A percentile compares a stretch with the other conserved stretches of the same genome.
phyloP scores from a whole-genome alignment of 2,113 vertebrate species.

The Nycticryphes semicollaris region DNA sequence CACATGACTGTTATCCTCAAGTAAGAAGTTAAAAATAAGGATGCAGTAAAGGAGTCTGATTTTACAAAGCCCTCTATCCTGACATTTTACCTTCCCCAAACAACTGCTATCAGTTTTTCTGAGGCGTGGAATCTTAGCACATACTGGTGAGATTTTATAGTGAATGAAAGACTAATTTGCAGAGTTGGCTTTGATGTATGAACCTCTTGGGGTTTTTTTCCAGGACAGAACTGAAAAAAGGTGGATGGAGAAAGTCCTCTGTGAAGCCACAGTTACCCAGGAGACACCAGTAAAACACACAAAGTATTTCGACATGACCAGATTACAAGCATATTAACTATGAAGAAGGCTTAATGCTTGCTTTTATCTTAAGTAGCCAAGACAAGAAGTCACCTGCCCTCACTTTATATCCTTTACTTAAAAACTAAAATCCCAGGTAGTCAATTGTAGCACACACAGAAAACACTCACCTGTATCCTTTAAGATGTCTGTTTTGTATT shows the following conservation, averaged over 20 bases:
- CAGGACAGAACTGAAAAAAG: neutral
- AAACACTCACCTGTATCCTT: neutral
- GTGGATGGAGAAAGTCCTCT: neutral
- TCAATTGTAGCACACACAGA: neutral
- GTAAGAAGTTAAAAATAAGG: neutral
- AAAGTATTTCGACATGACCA: neutral
- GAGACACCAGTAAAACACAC: neutral
- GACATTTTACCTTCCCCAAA: neutral
- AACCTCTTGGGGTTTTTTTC: neutral
- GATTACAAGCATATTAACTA: neutral
- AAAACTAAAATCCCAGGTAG: conserved; percentile 12
- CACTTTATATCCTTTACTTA: neutral
- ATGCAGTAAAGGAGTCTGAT: neutral
- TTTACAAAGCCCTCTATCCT: neutral
- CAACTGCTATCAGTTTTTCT: neutral
- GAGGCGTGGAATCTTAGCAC: neutral
- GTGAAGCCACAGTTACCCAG: neutral
- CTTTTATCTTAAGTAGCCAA: neutral
- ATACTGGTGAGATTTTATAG: neutral
- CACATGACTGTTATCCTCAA: neutral
- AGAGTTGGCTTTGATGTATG: neutral
- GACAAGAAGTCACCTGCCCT: conserved; percentile 35
- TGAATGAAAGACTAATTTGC: neutral
- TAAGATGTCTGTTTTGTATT: neutral
- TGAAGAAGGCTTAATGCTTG: neutral